These are phyloP conservation scores for Gallirallus australis DNA, from an alignment of 2,797 vertebrate genomes.

Conservation along the genomic window DNA sequence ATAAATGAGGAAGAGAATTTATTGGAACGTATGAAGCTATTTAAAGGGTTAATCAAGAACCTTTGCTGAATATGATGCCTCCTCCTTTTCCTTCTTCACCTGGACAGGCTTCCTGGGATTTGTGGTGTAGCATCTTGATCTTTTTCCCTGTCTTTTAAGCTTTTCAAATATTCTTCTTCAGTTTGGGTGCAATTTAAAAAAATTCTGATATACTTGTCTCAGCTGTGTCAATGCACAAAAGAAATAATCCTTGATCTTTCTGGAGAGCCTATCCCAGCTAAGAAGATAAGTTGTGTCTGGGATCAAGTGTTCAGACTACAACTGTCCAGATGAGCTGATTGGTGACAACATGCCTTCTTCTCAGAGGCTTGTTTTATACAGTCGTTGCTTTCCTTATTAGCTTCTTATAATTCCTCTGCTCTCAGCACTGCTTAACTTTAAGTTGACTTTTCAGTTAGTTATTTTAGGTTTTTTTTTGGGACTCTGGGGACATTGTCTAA, in stretches of 20 bases:
- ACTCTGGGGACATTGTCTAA: background rate
- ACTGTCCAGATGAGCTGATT: background rate
- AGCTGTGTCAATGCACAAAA: background rate
- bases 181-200: background rate
- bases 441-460: background rate
- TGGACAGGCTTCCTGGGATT: slow-evolving; percentile 24
- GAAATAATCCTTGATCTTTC: background rate
- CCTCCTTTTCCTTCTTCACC: background rate
- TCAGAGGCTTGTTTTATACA: background rate
- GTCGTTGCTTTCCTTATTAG: background rate
- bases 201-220: background rate
- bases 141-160: background rate
- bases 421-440: background rate
- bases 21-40: background rate
- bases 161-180: background rate
- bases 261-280: background rate
- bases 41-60: background rate
- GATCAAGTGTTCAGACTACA: background rate
- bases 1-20: background rate
- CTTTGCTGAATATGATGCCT: background rate
- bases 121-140: background rate
- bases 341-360: background rate
- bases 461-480: background rate
- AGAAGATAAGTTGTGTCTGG: background rate
- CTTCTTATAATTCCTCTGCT: slow-evolving; percentile 7